These are phyloP conservation scores for Gorsachius goisagi DNA, from an alignment of 2,113 vertebrate species.

Conservation along the genomic window DNA sequence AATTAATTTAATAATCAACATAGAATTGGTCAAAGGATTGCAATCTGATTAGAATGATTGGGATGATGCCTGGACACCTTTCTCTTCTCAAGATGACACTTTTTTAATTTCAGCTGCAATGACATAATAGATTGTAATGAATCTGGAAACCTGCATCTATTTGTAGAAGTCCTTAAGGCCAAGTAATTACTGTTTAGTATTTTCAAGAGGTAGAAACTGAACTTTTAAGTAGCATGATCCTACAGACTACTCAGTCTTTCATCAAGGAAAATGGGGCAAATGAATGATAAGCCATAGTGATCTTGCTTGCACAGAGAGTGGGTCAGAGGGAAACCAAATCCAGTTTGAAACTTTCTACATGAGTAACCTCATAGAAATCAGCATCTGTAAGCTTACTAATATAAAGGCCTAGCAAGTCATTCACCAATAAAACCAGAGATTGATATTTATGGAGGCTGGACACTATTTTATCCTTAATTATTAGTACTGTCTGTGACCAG, in stretches of 20 bases:
- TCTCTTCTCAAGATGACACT: background rate
- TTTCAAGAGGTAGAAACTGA: background rate
- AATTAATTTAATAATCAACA: background rate
- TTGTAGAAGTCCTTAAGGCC: background rate
- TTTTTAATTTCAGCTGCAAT: background rate
- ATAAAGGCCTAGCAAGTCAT: background rate
- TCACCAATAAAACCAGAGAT: background rate
- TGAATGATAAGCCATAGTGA: background rate
- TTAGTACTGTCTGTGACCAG: background rate
- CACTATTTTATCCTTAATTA: background rate
- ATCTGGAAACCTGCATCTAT: background rate
- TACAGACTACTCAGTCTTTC: background rate
- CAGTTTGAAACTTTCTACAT: background rate
- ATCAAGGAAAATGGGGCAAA: background rate
- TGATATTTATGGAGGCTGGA: background rate
- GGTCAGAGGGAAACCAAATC: background rate
- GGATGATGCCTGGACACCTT: background rate
- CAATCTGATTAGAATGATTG: background rate
- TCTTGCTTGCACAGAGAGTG: background rate
- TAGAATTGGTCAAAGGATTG: background rate
- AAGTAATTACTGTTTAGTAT: background rate
- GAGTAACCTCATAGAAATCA: background rate
- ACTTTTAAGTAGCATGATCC: background rate
- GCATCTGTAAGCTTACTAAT: background rate
- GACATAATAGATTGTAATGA: background rate